Conservation (phyloP, 2,113 vertebrate species). For the Pteruthius melanotis region DNA sequence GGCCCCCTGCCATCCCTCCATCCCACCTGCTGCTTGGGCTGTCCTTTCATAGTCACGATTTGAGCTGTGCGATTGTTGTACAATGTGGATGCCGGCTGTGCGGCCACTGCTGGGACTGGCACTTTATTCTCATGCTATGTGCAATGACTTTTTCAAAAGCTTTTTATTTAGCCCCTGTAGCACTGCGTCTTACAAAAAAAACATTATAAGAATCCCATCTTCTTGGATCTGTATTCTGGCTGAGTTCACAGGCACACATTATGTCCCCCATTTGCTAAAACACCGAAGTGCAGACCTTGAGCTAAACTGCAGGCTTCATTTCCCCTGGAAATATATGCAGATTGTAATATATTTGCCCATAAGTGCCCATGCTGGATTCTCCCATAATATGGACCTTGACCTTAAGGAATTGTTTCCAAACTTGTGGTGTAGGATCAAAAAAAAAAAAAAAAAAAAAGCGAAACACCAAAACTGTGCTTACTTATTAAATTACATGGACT, state of each 20-base stretch:
- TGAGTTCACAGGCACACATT: constrained; percentile 14
- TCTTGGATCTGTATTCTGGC: constrained; percentile 37
- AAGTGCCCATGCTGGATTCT: background rate
- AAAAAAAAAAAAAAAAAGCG: background rate
- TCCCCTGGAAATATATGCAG: constrained; percentile 6
- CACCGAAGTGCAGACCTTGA: background rate
- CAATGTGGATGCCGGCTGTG: constrained; percentile 43
- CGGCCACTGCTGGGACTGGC: constrained; percentile 35
- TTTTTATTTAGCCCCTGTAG: constrained; percentile 59
- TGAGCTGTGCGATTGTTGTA: constrained; percentile 26
- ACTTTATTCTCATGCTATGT: constrained; percentile 50
- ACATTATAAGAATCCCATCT: constrained; percentile 11
- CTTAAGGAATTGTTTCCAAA: background rate
- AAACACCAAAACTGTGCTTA: background rate
- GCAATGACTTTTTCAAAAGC: constrained; percentile 54
- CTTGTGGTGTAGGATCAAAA: background rate
- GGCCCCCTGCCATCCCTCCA: background rate
- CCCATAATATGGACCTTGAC: background rate
- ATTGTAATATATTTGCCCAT: background rate
- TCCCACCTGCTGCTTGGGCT: constrained; percentile 46
- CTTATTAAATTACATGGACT: constrained; percentile 10
- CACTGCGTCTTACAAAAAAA: background rate
- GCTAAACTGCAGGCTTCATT: constrained; percentile 31
- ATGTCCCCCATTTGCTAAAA: constrained; percentile 30
- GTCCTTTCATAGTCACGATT: constrained; percentile 17